These are phyloP conservation scores for Diadegma fenestrale DNA, from an alignment of 2,888 invertebrate species.

Conservation along the genomic window DNA sequence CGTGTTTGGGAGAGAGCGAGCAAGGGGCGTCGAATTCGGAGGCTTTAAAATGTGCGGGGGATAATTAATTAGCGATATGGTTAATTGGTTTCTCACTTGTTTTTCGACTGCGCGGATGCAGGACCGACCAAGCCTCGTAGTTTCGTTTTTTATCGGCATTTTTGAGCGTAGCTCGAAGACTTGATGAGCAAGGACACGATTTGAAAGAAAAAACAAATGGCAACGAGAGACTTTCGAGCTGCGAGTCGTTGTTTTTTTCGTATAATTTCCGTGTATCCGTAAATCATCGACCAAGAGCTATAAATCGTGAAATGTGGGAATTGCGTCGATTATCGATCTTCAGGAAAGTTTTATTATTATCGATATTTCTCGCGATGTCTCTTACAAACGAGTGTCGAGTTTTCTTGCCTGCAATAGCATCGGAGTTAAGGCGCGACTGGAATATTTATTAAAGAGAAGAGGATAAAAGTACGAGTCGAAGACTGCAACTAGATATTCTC, in stretches of 20 bases:
- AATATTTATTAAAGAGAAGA: conserved; percentile 55
- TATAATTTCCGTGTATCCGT: neutral
- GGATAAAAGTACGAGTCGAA: conserved; percentile 39
- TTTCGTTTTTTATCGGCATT: conserved; percentile 16
- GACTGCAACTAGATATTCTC: conserved; percentile 63
- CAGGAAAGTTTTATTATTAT: neutral
- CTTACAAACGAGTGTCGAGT: conserved; percentile 22
- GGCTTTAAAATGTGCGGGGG: conserved; percentile 39
- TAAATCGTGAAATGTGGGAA: neutral
- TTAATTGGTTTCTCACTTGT: conserved; percentile 61
- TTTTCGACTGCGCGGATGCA: no score
- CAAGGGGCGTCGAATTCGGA: conserved; percentile 7
- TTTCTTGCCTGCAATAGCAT: conserved; percentile 53
- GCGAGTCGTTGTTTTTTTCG: neutral
- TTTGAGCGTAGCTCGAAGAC: neutral
- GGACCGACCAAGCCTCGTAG: conserved; percentile 18
- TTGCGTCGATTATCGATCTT: conserved; percentile 9
- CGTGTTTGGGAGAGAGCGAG: conserved; percentile 17
- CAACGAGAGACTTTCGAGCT: neutral
- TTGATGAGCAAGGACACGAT: neutral
- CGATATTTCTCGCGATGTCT: conserved; percentile 44
- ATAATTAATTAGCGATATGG: conserved; percentile 65
- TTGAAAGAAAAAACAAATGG: no score
- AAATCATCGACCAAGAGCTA: neutral
- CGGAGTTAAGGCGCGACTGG: conserved; percentile 64